Evolutionary conservation across 2,888 invertebrate genomes (phyloP).

Genomic region (Parascotia fuliginaria): DNA sequence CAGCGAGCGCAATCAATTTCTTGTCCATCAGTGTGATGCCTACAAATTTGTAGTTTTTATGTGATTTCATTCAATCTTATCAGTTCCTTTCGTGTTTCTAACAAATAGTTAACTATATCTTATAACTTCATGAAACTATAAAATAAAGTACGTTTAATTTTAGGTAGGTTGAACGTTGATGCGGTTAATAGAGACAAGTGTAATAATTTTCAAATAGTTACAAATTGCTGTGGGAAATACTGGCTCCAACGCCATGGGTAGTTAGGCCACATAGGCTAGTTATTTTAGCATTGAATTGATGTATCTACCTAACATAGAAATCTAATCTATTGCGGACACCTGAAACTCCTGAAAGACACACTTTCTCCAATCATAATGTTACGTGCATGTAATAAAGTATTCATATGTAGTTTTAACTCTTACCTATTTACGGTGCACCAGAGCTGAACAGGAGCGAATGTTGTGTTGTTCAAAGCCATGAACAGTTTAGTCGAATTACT

Average conservation of each 20-base stretch:
- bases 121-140: constrained; percentile 5
- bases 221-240: neutral
- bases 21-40: constrained; percentile 14
- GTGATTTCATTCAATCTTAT: constrained; percentile 20
- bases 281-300: too few relatives aligned
- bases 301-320: too few relatives aligned
- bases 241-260: too few relatives aligned
- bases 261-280: too few relatives aligned
- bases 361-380: neutral
- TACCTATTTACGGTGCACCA: neutral
- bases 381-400: neutral
- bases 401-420: neutral
- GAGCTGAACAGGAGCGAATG: constrained; percentile 1
- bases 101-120: too few relatives aligned
- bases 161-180: neutral
- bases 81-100: constrained; percentile 13
- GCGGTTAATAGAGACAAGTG: neutral
- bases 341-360: neutral
- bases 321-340: too few relatives aligned
- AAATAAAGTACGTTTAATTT: constrained; percentile 10
- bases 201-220: constrained; percentile 1
- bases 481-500: neutral
- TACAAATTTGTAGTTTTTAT: constrained; percentile 32
- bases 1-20: constrained; percentile 16
- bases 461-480: constrained; percentile 2